Evolutionary conservation across 2,797 vertebrate species (phyloP).

Genomic region (Notoglanidium macrostoma): DNA sequence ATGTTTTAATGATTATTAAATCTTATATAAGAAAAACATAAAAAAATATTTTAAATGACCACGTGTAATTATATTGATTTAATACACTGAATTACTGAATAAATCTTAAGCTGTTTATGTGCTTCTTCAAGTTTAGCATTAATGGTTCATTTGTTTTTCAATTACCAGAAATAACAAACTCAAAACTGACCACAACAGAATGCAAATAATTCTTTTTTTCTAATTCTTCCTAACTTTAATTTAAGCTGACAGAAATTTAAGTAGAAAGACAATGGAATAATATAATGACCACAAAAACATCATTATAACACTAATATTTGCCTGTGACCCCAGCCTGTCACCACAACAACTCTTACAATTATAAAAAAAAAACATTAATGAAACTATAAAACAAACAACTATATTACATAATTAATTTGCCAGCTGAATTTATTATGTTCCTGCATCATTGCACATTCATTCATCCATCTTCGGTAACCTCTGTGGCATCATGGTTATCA

Average conservation of each 20-base stretch:
- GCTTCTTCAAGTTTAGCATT: background rate
- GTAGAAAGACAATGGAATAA: background rate
- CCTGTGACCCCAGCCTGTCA: background rate
- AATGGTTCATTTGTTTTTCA: background rate
- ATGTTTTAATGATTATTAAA: background rate
- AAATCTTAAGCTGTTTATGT: background rate
- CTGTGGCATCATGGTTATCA: too few species aligned
- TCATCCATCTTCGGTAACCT: background rate
- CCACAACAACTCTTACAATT: background rate
- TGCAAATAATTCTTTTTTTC: background rate
- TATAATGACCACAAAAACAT: background rate
- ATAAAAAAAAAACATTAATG: background rate
- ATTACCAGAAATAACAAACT: background rate
- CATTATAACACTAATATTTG: background rate
- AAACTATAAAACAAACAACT: background rate
- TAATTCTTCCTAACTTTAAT: background rate
- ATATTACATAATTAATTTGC: conserved; percentile 4
- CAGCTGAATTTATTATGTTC: conserved; percentile 37
- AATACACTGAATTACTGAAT: background rate
- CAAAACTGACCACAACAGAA: background rate
- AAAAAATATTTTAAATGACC: background rate
- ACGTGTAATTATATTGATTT: background rate
- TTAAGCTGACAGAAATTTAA: background rate
- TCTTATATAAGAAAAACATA: too few species aligned
- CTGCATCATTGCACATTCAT: conserved; percentile 32